Evolutionary conservation across 1,140 invertebrate species (phyloP).

Genomic region (Pentalonia nigronervosa): DNA sequence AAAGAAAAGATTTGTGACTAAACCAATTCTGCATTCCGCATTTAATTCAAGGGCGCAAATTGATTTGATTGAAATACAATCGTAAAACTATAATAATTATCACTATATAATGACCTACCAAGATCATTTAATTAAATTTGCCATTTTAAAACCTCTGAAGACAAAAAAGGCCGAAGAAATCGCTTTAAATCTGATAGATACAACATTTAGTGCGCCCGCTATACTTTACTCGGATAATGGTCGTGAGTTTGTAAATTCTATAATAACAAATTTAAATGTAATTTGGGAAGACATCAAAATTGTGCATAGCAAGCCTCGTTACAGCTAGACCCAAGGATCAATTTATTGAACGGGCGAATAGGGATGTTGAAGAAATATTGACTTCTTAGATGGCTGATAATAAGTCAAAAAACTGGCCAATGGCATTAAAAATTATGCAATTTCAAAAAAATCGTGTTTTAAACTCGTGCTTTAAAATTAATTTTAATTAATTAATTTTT

Average conservation of each 20-base stretch:
- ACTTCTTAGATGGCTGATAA: too few species aligned
- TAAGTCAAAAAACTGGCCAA: too few species aligned
- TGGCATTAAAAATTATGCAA: neutral
- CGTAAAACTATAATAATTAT: constrained; percentile 14
- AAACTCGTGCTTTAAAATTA: neutral
- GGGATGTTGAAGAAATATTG: too few species aligned
- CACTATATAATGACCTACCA: constrained; percentile 16
- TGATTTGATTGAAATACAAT: constrained; percentile 28
- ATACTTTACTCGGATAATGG: constrained; percentile 30
- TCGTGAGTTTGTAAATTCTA: constrained; percentile 33
- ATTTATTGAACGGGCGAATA: constrained; percentile 27
- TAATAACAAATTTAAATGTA: constrained; percentile 11
- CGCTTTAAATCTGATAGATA: too few species aligned
- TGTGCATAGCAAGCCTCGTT: neutral
- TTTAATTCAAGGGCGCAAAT: constrained; percentile 31
- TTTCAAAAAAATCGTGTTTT: neutral
- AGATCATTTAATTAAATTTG: constrained; percentile 17
- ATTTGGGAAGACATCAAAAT: constrained; percentile 22
- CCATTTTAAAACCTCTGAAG: constrained; percentile 12
- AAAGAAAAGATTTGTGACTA: too few species aligned
- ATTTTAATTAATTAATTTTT: constrained; percentile 2
- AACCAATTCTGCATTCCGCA: too few species aligned
- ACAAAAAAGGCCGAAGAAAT: constrained; percentile 3
- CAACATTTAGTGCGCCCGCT: too few species aligned
- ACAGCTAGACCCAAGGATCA: neutral